Conservation (phyloP, 2,797 vertebrate genomes). For the Anguilla pacifica region DNA sequence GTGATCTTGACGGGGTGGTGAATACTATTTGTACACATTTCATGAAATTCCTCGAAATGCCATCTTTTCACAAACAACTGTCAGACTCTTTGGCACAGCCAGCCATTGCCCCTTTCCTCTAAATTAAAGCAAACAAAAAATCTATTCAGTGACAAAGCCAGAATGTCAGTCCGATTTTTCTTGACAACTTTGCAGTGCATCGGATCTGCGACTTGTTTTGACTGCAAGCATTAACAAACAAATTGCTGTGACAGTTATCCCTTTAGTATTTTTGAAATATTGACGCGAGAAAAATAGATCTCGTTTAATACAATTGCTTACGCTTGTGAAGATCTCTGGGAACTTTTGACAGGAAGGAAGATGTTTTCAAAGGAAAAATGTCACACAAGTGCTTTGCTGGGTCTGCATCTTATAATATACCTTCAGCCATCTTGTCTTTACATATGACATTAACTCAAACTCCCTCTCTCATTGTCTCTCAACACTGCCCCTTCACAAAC, state of each 20-base stretch:
- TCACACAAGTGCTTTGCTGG: constrained; percentile 1
- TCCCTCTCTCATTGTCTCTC: neutral
- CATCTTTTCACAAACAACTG: constrained; percentile 1
- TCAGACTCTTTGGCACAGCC: constrained; percentile 1
- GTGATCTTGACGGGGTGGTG: neutral
- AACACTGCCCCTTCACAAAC: neutral
- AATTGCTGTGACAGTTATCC: constrained; percentile 46
- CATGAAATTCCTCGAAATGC: neutral
- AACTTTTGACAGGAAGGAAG: constrained; percentile 29
- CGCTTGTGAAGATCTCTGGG: constrained; percentile 29
- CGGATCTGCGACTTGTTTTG: constrained; percentile 28
- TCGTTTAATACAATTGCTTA: constrained; percentile 29
- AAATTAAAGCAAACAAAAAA: constrained; percentile 12
- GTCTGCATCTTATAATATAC: constrained; percentile 26
- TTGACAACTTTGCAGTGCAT: constrained; percentile 12
- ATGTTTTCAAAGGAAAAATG: neutral
- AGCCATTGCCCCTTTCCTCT: neutral
- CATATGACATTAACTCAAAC: neutral
- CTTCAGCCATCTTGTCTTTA: constrained; percentile 22
- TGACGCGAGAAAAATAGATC: constrained; percentile 40
- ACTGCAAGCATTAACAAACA: constrained; percentile 42
- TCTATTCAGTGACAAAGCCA: constrained; percentile 31
- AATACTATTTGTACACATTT: constrained; percentile 15
- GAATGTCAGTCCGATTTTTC: constrained; percentile 22
- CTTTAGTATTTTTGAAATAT: constrained; percentile 46